Percentiles rank a stretch among this genome's conserved stretches.
Evolutionary conservation across 2,113 vertebrate genomes (phyloP).

Genomic region (Pollimyrus isidori): DNA sequence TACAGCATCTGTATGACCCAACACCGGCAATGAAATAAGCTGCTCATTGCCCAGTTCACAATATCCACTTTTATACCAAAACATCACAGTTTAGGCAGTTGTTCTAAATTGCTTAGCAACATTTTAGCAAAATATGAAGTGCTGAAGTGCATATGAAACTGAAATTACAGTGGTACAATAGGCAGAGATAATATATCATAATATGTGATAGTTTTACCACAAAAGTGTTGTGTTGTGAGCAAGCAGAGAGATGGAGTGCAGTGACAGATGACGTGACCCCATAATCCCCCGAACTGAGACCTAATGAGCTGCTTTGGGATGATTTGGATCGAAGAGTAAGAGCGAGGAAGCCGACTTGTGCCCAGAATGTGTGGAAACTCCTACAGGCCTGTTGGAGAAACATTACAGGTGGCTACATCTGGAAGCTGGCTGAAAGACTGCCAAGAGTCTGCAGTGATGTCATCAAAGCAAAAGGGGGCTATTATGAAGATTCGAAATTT

Average conservation of each 20-base stretch:
- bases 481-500: not conserved
- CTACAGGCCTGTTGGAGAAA: not conserved
- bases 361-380: not conserved
- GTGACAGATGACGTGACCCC: not conserved
- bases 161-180: not conserved
- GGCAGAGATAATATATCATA: not conserved
- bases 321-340: not conserved
- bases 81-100: not conserved
- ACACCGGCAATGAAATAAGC: not conserved
- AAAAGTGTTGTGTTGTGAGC: not conserved
- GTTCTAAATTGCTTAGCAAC: not conserved
- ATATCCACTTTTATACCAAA: not conserved
- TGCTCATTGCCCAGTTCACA: not conserved
- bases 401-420: not conserved
- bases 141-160: not conserved
- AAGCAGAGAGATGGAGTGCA: not conserved
- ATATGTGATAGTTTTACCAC: not conserved
- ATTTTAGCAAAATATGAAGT: not conserved
- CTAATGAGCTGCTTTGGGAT: not conserved
- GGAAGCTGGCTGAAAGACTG: not conserved
- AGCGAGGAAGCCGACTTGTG: not conserved
- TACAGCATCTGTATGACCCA: slow-evolving; percentile 25
- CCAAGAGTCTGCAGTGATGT: not conserved
- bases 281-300: not conserved
- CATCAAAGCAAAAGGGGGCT: not conserved